phyloP scores from a whole-genome alignment of 64 coral and sea anemone species.

The Dendronephthya gigantea region DNA sequence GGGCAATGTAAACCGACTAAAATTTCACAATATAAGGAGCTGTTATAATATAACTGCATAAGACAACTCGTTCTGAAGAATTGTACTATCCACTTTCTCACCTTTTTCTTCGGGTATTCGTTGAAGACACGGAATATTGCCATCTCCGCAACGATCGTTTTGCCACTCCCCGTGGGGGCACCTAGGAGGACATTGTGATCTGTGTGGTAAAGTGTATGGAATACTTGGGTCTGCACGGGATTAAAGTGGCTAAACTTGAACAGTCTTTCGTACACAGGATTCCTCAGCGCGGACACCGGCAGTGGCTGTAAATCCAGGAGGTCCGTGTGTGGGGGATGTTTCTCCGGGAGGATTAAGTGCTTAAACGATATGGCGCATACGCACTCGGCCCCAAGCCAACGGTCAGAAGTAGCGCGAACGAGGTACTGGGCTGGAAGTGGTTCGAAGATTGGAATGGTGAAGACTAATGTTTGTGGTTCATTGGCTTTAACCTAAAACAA shows the following conservation, averaged over 20 bases:
- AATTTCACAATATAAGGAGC: background rate
- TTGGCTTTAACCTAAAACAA: constrained; percentile 48
- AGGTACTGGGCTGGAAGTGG: constrained; percentile 87
- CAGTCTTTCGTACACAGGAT: constrained; percentile 53
- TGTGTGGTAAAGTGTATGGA: constrained; percentile 81
- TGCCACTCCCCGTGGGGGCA: constrained; percentile 82
- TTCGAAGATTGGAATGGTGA: constrained; percentile 95
- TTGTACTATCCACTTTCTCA: constrained; percentile 6
- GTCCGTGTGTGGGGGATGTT: constrained; percentile 90
- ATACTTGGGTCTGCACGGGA: constrained; percentile 90
- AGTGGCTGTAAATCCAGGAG: constrained; percentile 85
- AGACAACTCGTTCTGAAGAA: too few species aligned
- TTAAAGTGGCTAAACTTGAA: constrained; percentile 98
- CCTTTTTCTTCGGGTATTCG: background rate
- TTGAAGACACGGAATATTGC: constrained; percentile 57
- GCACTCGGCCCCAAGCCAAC: constrained; percentile 79
- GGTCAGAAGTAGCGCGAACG: constrained; percentile 72
- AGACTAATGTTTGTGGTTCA: constrained; percentile 67
- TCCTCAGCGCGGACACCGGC: constrained; percentile 65
- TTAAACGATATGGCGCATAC: constrained; percentile 93
- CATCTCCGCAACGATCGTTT: constrained; percentile 78
- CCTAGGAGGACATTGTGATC: constrained; percentile 87
- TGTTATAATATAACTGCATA: too few species aligned
- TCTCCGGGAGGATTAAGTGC: constrained; percentile 84
- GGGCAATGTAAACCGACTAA: constrained; percentile 19